Base-by-base conservation (phyloP, 1,140 invertebrate genomes). In the Tetramorium parvispinum region DNA sequence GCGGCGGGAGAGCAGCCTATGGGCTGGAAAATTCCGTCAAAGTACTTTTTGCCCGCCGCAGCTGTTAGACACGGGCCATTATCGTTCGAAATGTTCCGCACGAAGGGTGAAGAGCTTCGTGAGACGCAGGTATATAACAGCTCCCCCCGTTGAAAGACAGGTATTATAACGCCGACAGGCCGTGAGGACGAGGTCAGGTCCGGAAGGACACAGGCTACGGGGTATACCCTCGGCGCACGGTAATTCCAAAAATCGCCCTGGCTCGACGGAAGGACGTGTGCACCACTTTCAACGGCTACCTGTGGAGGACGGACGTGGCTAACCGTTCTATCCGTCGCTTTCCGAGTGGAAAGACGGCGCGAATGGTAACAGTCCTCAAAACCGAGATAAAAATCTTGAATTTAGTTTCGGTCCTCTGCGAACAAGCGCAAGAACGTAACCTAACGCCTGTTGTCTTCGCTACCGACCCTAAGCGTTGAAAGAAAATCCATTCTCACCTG, bases 101-200 rank as follows among this genome's bases (percentile, higher is more conserved):
- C 61, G 61, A 57, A 63, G 51, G 49, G 55, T 82, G 63, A 77
- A 21, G 32, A 82, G 46, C 83, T 49, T 32, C 21, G 46, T 88
- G 79, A 87, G 71, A 59, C 57, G 83, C 85, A 89, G 85, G 85
- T 89, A 90, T 63, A 88, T n/a, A 73, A 27, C 51, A 37, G 49
- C 16, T 13, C 46, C 27, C 37, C 13, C 7, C 16, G 57, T 53
- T 55, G 77, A 70, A 70, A 70, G 65, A 70, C 65, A 40, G 77
- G 55, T 78, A 85, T 78, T 78, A 49, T 53, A 78, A 46, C 59
- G 43, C 43, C 57, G 55, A 49, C 21, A 68, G 65, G 21, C 65
- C 40, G 53, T 11, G 43, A 73, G 70, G 88, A 89, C 77, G 87
- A 89, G 88, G 89, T 90, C 88, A 89, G 86, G 61, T 81, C 88